These are phyloP conservation scores for Trachymyrmex cornetzi DNA, from an alignment of 1,140 invertebrate genomes.

Conservation along the genomic window DNA sequence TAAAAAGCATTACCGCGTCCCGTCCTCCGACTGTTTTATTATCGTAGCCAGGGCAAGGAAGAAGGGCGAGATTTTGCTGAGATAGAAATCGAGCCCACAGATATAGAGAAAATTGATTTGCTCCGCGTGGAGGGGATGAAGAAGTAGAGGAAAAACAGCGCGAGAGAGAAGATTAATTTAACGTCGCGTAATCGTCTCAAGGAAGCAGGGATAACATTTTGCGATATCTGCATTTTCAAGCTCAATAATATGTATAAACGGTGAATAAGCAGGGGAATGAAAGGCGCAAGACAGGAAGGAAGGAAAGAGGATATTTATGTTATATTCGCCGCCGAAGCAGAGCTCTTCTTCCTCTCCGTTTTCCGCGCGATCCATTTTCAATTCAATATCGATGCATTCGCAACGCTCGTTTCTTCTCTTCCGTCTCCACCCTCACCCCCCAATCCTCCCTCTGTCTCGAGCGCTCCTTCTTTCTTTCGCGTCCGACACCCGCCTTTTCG, in stretches of 20 bases:
- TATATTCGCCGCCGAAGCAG: slow-evolving; percentile 23
- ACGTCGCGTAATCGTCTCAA: slow-evolving; percentile 44
- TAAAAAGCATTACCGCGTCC: slow-evolving; percentile 55
- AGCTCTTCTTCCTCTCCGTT: not conserved
- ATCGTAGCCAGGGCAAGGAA: slow-evolving; percentile 1
- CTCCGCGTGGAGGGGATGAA: too few relatives aligned
- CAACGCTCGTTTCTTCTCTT: slow-evolving; percentile 28
- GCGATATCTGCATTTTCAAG: slow-evolving; percentile 49
- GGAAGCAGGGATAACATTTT: not conserved
- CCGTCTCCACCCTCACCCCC: not conserved
- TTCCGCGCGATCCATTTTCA: slow-evolving; percentile 68
- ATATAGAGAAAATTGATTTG: slow-evolving; percentile 41
- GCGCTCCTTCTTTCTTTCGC: not conserved
- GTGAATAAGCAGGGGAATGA: slow-evolving; percentile 49
- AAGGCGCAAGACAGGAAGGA: slow-evolving; percentile 10
- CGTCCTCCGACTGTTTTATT: slow-evolving; percentile 30
- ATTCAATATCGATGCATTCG: slow-evolving; percentile 72
- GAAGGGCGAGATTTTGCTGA: slow-evolving; percentile 23
- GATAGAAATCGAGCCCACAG: slow-evolving; percentile 36
- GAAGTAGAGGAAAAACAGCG: not conserved
- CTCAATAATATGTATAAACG: slow-evolving; percentile 53
- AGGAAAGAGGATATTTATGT: slow-evolving; percentile 63
- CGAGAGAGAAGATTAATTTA: slow-evolving; percentile 44
- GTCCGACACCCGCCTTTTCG: slow-evolving; percentile 46
- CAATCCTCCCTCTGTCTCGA: not conserved